These are phyloP conservation scores for Tachycineta bicolor DNA, from an alignment of 2,113 vertebrate genomes.

Conservation along the genomic window DNA sequence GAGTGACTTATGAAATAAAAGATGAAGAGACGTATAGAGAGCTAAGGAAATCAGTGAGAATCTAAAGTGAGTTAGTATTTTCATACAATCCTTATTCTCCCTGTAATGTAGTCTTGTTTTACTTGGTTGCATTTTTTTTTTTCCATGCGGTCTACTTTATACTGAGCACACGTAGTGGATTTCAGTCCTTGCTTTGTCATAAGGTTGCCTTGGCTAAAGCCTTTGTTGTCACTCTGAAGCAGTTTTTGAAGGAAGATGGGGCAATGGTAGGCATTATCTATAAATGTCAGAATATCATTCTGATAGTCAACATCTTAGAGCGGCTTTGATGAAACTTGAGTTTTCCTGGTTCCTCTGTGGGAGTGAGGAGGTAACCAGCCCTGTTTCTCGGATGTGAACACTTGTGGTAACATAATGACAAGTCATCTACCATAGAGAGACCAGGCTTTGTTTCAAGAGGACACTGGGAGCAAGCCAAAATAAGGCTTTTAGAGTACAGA, in stretches of 20 bases:
- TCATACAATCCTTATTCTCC: neutral
- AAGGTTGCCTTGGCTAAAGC: neutral
- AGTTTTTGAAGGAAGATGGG: neutral
- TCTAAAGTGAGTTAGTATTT: neutral
- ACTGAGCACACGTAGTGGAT: fast-evolving
- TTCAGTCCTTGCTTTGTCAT: neutral
- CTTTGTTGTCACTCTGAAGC: neutral
- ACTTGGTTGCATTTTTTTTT: neutral
- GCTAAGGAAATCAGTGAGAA: neutral
- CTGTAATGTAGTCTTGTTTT: neutral
- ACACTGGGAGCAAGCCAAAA: neutral
- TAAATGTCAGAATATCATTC: neutral
- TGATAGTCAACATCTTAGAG: neutral
- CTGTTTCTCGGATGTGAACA: neutral
- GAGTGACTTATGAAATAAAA: neutral
- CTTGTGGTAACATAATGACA: neutral
- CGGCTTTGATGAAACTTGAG: neutral
- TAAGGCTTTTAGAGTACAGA: neutral
- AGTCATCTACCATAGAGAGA: neutral
- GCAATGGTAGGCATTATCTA: neutral
- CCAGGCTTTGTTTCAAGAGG: neutral
- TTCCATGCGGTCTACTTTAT: fast-evolving
- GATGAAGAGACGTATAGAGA: neutral
- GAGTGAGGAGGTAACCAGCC: neutral
- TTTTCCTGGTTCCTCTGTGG: neutral